A percentile compares a stretch with the other conserved stretches of the same genome.
phyloP scores from a whole-genome alignment of 2,113 vertebrate species.

The Synodontis membranacea region DNA sequence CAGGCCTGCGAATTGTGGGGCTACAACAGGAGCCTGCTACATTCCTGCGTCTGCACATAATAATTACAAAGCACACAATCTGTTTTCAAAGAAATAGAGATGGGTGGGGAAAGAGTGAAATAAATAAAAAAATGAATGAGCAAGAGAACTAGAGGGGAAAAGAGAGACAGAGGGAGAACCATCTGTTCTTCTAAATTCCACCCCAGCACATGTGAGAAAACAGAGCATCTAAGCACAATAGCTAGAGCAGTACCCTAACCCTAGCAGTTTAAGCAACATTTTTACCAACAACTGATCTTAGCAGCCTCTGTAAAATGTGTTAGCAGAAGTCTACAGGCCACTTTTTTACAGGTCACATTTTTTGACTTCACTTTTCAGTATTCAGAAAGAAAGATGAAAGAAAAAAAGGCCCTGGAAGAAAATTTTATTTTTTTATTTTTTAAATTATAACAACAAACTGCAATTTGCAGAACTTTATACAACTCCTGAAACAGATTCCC shows the following conservation, averaged over 20 bases:
- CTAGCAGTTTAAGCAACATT: too few species aligned
- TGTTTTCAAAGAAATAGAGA: conserved; percentile 33
- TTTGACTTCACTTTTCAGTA: background rate
- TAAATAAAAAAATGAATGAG: conserved; percentile 27
- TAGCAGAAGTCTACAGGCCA: background rate
- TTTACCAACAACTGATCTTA: background rate
- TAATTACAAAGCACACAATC: conserved; percentile 42
- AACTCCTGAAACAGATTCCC: too few species aligned
- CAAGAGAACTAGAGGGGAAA: background rate
- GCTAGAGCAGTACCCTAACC: background rate
- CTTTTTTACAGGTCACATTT: too few species aligned
- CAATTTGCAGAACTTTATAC: too few species aligned
- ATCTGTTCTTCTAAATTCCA: conserved; percentile 25
- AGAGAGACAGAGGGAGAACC: background rate
- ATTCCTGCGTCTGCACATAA: conserved; percentile 37
- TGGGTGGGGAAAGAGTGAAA: background rate
- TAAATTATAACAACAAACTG: too few species aligned
- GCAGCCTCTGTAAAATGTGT: background rate
- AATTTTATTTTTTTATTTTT: too few species aligned
- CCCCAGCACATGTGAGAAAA: background rate
- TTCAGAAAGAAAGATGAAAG: background rate
- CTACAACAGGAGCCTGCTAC: background rate
- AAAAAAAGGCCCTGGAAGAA: background rate
- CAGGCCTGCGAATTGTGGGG: conserved; percentile 3
- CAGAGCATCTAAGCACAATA: background rate